Base-by-base conservation (phyloP, 2,797 vertebrate genomes). In the Phalanger gymnotis region DNA sequence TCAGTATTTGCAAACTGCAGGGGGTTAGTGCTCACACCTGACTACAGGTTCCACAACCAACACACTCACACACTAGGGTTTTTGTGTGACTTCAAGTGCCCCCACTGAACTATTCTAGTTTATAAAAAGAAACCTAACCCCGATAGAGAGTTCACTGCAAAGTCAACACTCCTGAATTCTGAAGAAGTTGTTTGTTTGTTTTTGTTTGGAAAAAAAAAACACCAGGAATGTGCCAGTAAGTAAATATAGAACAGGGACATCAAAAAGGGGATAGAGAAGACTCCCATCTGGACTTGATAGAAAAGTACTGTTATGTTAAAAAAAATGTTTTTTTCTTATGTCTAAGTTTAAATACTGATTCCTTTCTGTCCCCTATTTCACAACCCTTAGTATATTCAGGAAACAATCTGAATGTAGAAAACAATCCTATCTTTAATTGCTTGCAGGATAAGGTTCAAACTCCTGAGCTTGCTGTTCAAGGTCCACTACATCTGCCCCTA, bases 321-420 rank as follows among this genome's bases (percentile, higher is more conserved):
- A 81, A 55, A 90, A 95, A 91, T 56, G 22, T 91, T 81, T 66
- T 66, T 11, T 10, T 19, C 40, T 51, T 11, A 87, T 28, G 47
- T 51, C 73, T 47, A 47, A 97, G 92, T 51, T 95, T 54, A 97
- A 96, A 54, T 13, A 98, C 93, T 92, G 93, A 96, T 95, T 96
- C 61, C 97, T 11, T 95, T 92, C 54, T 95, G 96, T 54, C 90
- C 91, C 94, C 96, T 94, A 92, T 93, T 92, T 94, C 53, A 54
- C 53, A 73, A 66, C 0, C 34, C 28, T 92, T 54, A 34, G 54
- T 31, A 93, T 0, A 0, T n/a, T 97, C 87, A 89, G 95, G 95
- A 95, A 94, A 96, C 93, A 94, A 96, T 95, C 95, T 96, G 97
- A 98, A 96, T 53, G 94, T 55, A 95, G 96, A 96, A 93, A 93